phyloP scores from a whole-genome alignment of 1,140 invertebrate species.

The Drosophila lini region DNA sequence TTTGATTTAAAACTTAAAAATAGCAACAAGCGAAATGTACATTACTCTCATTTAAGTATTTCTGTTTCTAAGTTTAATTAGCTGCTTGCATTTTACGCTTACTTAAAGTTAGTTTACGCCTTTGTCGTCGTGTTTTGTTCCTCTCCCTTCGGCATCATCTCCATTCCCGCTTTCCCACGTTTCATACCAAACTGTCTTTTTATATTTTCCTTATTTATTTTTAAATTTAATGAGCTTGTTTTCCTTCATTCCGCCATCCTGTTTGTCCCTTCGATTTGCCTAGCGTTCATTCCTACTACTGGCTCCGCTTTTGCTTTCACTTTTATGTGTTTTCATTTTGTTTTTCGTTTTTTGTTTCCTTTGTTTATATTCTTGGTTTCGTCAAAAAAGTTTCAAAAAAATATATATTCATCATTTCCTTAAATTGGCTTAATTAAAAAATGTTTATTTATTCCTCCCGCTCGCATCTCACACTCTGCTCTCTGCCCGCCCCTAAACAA shows the following conservation, averaged over 20 bases:
- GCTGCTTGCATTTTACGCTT: slow-evolving; percentile 50
- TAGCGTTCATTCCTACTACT: slow-evolving; percentile 42
- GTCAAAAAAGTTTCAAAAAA: slow-evolving; percentile 83
- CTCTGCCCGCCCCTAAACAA: slow-evolving; percentile 47
- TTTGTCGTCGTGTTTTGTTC: slow-evolving; percentile 54
- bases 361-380: slow-evolving; percentile 62
- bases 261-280: slow-evolving; percentile 40
- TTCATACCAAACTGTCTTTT: slow-evolving; percentile 41
- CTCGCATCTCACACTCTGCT: slow-evolving; percentile 33
- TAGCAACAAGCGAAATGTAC: slow-evolving; percentile 83
- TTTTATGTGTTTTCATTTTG: slow-evolving; percentile 35
- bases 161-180: slow-evolving; percentile 2
- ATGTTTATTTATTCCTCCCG: slow-evolving; percentile 57
- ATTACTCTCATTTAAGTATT: slow-evolving; percentile 64
- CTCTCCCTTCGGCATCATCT: slow-evolving; percentile 29
- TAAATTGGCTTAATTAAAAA: slow-evolving; percentile 80
- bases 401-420: slow-evolving; percentile 81
- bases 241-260: slow-evolving; percentile 21
- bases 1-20: slow-evolving; percentile 83
- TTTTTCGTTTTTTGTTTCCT: slow-evolving; percentile 43
- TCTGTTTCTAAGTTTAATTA: slow-evolving; percentile 56
- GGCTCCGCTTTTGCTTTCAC: slow-evolving; percentile 27
- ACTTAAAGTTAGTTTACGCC: slow-evolving; percentile 64
- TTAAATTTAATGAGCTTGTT: slow-evolving; percentile 78
- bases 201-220: slow-evolving; percentile 28